Conservation (phyloP, 2,888 invertebrate species). For the Malachius bipustulatus region DNA sequence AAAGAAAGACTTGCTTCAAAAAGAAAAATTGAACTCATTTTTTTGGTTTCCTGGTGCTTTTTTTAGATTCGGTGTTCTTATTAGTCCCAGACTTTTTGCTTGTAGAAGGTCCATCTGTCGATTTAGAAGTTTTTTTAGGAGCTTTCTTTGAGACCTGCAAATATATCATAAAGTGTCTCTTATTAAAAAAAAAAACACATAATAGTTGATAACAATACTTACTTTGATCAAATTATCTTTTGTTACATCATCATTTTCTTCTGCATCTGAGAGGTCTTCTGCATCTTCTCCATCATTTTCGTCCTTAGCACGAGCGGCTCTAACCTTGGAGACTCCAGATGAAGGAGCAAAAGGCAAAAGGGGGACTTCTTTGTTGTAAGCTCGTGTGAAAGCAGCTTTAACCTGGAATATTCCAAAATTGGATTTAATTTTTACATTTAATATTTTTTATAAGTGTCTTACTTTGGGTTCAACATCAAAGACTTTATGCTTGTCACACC, state of each 20-base stretch:
- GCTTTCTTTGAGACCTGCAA: too few relatives aligned
- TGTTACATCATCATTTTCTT: conserved; percentile 45
- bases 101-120: too few relatives aligned
- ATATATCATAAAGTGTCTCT: too few relatives aligned
- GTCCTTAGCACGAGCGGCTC: conserved; percentile 35
- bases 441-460: conserved; percentile 3
- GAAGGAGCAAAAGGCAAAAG: conserved; percentile 66
- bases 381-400: conserved; percentile 86
- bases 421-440: too few relatives aligned
- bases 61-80: too few relatives aligned
- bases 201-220: too few relatives aligned
- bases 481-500: conserved; percentile 70
- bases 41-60: too few relatives aligned
- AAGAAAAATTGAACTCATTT: too few relatives aligned
- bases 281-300: conserved; percentile 26
- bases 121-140: too few relatives aligned
- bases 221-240: conserved; percentile 75
- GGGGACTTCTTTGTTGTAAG: conserved; percentile 76
- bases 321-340: conserved; percentile 49
- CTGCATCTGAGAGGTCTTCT: conserved; percentile 35
- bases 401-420: conserved; percentile 54
- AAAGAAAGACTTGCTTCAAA: too few relatives aligned
- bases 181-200: too few relatives aligned
- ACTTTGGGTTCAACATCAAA: conserved; percentile 61
- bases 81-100: too few relatives aligned